Percentiles rank a stretch among this genome's conserved stretches.
phyloP scores from a whole-genome alignment of 2,888 invertebrate species.

The Thalpophila matura region DNA sequence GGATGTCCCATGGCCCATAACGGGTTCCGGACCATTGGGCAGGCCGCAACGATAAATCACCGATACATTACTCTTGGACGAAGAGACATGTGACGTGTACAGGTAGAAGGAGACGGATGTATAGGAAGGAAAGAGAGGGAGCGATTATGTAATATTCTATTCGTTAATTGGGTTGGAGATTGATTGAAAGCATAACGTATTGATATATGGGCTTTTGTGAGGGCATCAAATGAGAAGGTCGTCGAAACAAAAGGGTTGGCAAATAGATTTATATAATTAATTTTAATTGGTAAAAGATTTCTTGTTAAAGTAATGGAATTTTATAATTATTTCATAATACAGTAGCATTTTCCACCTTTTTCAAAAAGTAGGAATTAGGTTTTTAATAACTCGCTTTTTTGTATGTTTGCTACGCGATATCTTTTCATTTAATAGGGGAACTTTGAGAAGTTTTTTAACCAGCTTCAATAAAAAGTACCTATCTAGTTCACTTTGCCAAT shows the following conservation, averaged over 20 bases:
- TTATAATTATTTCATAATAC: too few relatives aligned
- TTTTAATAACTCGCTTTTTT: too few relatives aligned
- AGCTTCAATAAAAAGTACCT: too few relatives aligned
- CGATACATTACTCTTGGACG: conserved; percentile 72
- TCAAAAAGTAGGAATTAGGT: too few relatives aligned
- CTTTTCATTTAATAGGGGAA: too few relatives aligned
- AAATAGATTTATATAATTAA: too few relatives aligned
- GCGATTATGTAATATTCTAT: conserved; percentile 40
- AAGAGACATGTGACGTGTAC: conserved; percentile 48
- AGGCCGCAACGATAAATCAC: conserved; percentile 78
- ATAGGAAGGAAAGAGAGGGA: conserved; percentile 32
- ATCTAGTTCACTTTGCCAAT: too few relatives aligned
- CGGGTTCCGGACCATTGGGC: conserved; percentile 74
- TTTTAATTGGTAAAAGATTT: too few relatives aligned
- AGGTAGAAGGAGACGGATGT: conserved; percentile 44
- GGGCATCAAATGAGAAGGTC: not conserved
- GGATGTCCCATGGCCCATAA: conserved; percentile 61
- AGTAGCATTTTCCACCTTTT: too few relatives aligned
- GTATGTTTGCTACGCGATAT: too few relatives aligned
- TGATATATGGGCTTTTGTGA: conserved; percentile 16
- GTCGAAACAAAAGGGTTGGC: too few relatives aligned
- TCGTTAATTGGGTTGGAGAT: conserved; percentile 56
- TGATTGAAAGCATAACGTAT: conserved; percentile 46
- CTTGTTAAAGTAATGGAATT: not conserved
- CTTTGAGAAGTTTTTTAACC: too few relatives aligned